These are phyloP conservation scores for Xanthostigma xanthostigma DNA, from an alignment of 2,888 invertebrate species.

Conservation along the genomic window DNA sequence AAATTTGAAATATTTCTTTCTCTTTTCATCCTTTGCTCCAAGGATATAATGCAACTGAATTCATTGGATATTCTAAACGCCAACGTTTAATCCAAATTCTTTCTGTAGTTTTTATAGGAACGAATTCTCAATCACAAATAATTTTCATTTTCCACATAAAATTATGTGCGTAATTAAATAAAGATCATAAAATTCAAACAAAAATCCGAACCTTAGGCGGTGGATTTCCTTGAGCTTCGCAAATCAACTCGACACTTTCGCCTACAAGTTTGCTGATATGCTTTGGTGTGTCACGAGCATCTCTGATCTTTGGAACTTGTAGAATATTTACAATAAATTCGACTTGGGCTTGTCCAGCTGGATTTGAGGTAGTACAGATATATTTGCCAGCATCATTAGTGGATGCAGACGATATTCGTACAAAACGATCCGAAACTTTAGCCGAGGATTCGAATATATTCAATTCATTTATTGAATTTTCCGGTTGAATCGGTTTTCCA, in stretches of 20 bases:
- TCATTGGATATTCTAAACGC: no score
- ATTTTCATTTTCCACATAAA: no score
- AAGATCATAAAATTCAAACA: neutral
- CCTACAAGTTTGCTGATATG: slow-evolving; percentile 19
- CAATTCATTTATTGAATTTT: no score
- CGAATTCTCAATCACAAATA: no score
- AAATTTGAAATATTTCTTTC: no score
- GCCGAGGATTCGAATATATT: no score
- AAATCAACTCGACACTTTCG: slow-evolving; percentile 29
- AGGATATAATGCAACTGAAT: no score
- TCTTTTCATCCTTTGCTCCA: no score
- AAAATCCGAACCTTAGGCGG: slow-evolving; percentile 24
- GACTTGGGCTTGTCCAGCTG: slow-evolving; percentile 27
- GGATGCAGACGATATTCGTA: neutral
- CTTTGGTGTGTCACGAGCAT: neutral
- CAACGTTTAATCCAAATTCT: no score
- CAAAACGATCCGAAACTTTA: neutral
- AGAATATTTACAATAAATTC: slow-evolving; percentile 3
- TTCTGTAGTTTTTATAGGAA: no score
- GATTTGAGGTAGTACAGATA: slow-evolving; percentile 42
- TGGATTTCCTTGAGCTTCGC: slow-evolving; percentile 31
- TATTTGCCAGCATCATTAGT: slow-evolving; percentile 33
- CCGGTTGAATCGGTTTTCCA: no score
- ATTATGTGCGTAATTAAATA: neutral
- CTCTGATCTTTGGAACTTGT: slow-evolving; percentile 9